phyloP scores from a whole-genome alignment of 2,888 invertebrate genomes.

The Schizotus pectinicornis region DNA sequence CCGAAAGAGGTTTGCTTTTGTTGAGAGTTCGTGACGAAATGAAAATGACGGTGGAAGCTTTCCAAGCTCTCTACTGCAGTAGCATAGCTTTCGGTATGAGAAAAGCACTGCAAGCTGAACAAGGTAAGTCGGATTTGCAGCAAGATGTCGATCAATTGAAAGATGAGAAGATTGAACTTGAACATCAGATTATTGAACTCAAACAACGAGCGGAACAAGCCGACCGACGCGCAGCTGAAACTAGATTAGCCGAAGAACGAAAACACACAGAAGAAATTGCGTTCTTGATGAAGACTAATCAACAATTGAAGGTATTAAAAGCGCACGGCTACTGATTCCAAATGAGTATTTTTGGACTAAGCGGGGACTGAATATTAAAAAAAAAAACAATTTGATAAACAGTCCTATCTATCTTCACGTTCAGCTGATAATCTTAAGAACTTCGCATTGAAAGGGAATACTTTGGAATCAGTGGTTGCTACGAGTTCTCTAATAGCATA shows the following conservation, averaged over 20 bases:
- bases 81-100: slow-evolving; percentile 98
- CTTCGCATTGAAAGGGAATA: no score
- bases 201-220: slow-evolving; percentile 81
- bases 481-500: no score
- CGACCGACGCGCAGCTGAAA: slow-evolving; percentile 81
- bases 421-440: no score
- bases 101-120: slow-evolving; percentile 94
- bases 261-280: slow-evolving; percentile 91
- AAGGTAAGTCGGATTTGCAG: slow-evolving; percentile 84
- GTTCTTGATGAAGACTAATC: slow-evolving; percentile 92
- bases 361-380: no score
- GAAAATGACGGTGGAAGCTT: slow-evolving; percentile 95
- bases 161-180: slow-evolving; percentile 68
- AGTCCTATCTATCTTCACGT: no score
- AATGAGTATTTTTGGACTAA: not conserved
- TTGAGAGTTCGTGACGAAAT: slow-evolving; percentile 94
- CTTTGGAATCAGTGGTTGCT: no score
- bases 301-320: slow-evolving; percentile 83
- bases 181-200: slow-evolving; percentile 66
- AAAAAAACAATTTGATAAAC: no score
- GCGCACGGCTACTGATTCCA: no score
- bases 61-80: slow-evolving; percentile 95
- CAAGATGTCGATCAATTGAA: slow-evolving; percentile 75
- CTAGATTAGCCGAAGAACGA: slow-evolving; percentile 87
- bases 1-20: slow-evolving; percentile 92